Evolutionary conservation across 2,888 invertebrate species (phyloP).

Genomic region (Tenthredo distinguenda): DNA sequence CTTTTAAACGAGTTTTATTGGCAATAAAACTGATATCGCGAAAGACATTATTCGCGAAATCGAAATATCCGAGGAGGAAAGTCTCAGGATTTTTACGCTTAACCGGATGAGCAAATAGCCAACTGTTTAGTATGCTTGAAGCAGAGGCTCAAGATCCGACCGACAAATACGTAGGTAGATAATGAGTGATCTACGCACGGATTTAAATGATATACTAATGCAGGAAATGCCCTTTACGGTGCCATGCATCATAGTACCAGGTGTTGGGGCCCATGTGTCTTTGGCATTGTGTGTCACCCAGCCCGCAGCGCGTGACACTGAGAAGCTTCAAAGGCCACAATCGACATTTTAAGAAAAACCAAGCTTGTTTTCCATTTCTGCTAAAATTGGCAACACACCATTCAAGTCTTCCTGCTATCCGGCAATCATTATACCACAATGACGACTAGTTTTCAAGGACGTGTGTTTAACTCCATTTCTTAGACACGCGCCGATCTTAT

Average conservation of each 20-base stretch:
- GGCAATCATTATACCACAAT: slow-evolving; percentile 27
- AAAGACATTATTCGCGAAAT: neutral
- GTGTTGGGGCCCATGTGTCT: slow-evolving; percentile 65
- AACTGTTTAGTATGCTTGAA: slow-evolving; percentile 46
- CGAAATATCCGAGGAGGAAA: neutral
- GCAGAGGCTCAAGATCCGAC: slow-evolving; percentile 52
- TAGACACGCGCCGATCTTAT: slow-evolving; percentile 39
- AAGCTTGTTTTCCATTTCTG: slow-evolving; percentile 46
- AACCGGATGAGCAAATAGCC: slow-evolving; percentile 27
- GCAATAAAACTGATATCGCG: neutral
- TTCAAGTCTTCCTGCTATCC: slow-evolving; percentile 35
- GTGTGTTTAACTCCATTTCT: neutral
- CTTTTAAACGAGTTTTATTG: neutral
- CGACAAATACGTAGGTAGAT: slow-evolving; percentile 66
- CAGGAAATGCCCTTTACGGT: slow-evolving; percentile 72
- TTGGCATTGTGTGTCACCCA: slow-evolving; percentile 69
- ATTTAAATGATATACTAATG: slow-evolving; percentile 73
- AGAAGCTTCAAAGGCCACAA: slow-evolving; percentile 45
- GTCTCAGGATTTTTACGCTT: slow-evolving; percentile 13
- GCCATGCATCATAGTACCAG: slow-evolving; percentile 74
- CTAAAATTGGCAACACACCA: slow-evolving; percentile 42
- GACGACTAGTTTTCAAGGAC: slow-evolving; percentile 48
- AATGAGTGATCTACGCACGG: slow-evolving; percentile 68
- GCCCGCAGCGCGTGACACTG: slow-evolving; percentile 57
- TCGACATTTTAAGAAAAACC: slow-evolving; percentile 49